These are phyloP conservation scores for Pelmatolapia mariae DNA, from an alignment of 2,113 vertebrate genomes.

Conservation along the genomic window DNA sequence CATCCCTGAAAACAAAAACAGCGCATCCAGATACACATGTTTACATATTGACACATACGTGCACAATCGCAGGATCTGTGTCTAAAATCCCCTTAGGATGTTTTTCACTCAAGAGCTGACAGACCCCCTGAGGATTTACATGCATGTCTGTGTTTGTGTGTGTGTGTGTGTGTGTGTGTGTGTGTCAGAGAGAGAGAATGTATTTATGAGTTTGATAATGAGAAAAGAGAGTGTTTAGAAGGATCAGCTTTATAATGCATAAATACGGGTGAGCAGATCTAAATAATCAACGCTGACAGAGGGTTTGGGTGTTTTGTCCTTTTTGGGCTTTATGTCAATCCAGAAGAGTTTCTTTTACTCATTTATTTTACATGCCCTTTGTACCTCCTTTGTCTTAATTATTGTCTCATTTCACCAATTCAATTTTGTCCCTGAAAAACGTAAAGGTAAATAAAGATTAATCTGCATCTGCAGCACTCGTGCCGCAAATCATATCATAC, in stretches of 20 bases:
- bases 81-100: slow-evolving; percentile 53
- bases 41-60: slow-evolving; percentile 53
- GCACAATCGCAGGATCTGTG: slow-evolving; percentile 49
- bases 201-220: neutral
- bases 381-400: neutral
- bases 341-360: neutral
- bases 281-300: neutral
- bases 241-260: neutral
- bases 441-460: neutral
- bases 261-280: neutral
- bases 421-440: neutral
- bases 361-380: neutral
- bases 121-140: slow-evolving; percentile 13
- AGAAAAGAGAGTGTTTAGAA: neutral
- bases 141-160: neutral
- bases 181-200: neutral
- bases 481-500: neutral
- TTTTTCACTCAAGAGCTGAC: slow-evolving; percentile 50
- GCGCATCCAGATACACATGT: slow-evolving; percentile 48
- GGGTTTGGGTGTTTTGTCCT: neutral
- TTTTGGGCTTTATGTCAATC: neutral
- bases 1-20: slow-evolving; percentile 51
- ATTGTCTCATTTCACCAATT: neutral
- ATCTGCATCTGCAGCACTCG: neutral
- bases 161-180: neutral